Evolutionary conservation across 1,140 invertebrate genomes (phyloP), one percentile per base, ranked within the genome.

Genomic region (Eueides isabella): DNA sequence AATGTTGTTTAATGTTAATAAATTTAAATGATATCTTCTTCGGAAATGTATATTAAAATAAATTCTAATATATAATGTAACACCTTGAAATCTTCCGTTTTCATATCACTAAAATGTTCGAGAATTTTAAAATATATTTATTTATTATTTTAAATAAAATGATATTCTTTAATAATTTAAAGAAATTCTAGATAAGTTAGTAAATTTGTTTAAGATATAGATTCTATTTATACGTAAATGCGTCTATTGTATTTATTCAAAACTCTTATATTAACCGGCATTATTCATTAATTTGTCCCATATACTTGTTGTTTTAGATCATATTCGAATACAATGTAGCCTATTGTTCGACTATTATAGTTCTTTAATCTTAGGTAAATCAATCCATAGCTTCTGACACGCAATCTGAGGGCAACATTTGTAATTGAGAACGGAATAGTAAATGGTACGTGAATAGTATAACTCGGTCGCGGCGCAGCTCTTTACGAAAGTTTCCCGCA

Each of bases 391-490:
- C 9, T 55, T 5, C 48, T 55, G 23, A 63, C n/a, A 61, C 23
- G 29, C 30, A 62, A 44, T 71, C 64, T 38, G 70, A 48, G 61
- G 70, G 55, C 69, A 62, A 74, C 69, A 67, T 75, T 75, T 72
- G 73, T 75, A 78, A 78, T 78, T 72, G 76, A 78, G 76, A 80
- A 73, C 73, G 61, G 65, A 73, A 75, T 80, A 67, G 68, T 75
- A 82, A 85, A 84, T 79, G 79, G 76, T 63, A 81, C 79, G 82
- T 81, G 73, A 82, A 79, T 44, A 73, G 76, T n/a, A n/a, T n/a
- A 72, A 72, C 69, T 72, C 69, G 66, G 73, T 72, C 79, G 77
- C 69, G 62, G 76, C 80, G 78, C 75, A 71, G 68, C 19, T 69
- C 61, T 70, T 82, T 77, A 80, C 76, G 77, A 80, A 80, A 82